These are phyloP conservation scores for Elaphurus davidianus DNA, from an alignment of 2,113 vertebrate genomes.

Conservation along the genomic window DNA sequence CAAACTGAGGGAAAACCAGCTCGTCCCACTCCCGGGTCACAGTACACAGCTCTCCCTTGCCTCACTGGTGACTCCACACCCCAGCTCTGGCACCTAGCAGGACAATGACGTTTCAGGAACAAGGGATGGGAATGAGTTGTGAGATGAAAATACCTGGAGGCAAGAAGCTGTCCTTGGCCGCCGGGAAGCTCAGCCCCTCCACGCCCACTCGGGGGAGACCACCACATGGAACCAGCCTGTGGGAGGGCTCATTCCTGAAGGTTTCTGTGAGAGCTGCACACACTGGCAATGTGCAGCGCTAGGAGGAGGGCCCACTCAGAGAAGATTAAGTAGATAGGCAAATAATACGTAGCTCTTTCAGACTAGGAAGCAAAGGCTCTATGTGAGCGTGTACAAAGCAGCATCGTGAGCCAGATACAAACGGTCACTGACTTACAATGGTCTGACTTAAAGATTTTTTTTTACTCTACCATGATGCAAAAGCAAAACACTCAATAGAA, in stretches of 20 bases:
- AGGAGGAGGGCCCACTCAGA: background rate
- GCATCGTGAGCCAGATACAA: background rate
- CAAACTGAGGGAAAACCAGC: background rate
- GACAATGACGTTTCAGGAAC: background rate
- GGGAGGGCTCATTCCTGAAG: background rate
- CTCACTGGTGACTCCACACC: background rate
- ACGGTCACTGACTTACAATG: background rate
- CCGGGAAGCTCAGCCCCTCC: background rate
- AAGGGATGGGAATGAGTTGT: background rate
- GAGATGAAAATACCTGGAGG: background rate
- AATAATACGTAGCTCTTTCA: background rate
- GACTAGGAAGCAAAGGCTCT: background rate
- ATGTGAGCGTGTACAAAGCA: background rate
- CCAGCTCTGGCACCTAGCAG: background rate
- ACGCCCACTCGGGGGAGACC: too few species aligned
- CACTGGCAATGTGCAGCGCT: background rate
- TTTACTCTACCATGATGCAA: background rate
- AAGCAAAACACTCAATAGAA: background rate
- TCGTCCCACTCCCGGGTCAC: background rate
- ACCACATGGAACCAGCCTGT: background rate
- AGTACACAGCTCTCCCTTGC: fast-evolving
- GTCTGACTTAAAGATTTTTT: background rate
- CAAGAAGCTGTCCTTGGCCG: background rate
- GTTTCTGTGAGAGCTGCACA: background rate
- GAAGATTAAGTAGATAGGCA: background rate